These are phyloP conservation scores for Podiceps cristatus DNA, from an alignment of 2,113 vertebrate genomes.

Conservation along the genomic window DNA sequence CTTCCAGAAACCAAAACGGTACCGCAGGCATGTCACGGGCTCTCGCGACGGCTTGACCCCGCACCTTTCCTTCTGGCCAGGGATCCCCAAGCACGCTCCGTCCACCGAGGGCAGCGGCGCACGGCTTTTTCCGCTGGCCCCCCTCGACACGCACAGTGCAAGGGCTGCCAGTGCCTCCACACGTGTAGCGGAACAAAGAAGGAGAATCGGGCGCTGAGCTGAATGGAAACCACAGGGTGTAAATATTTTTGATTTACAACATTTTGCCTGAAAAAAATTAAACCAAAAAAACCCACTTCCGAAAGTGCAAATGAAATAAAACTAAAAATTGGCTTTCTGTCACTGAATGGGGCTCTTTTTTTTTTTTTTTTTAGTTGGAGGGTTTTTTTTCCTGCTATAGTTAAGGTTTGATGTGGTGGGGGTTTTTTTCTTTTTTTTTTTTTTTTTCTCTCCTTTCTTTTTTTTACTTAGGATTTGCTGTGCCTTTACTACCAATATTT, in stretches of 20 bases:
- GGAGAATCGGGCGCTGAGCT: conserved; percentile 33
- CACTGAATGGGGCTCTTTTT: not conserved
- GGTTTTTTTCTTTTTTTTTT: too few species aligned
- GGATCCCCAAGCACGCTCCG: not conserved
- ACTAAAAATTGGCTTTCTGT: not conserved
- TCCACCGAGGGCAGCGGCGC: accelerated
- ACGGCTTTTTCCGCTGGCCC: not conserved
- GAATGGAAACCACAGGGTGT: conserved; percentile 21
- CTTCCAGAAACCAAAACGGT: not conserved
- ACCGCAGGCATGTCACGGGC: not conserved
- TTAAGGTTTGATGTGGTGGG: not conserved
- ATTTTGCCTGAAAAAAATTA: conserved; percentile 52
- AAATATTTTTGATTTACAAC: conserved; percentile 56
- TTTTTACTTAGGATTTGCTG: not conserved
- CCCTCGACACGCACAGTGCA: not conserved
- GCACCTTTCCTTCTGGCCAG: not conserved
- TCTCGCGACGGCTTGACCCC: not conserved
- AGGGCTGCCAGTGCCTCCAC: not conserved
- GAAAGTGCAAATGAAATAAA: conserved; percentile 72
- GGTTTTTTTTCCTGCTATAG: not conserved
- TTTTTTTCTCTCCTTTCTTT: not conserved
- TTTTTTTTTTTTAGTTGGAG: not conserved
- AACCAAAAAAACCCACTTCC: conserved; percentile 57
- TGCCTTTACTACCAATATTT: conserved; percentile 13
- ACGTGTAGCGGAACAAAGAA: not conserved